phyloP scores from a whole-genome alignment of 2,888 invertebrate genomes.

The Pollenia griseotomentosa region DNA sequence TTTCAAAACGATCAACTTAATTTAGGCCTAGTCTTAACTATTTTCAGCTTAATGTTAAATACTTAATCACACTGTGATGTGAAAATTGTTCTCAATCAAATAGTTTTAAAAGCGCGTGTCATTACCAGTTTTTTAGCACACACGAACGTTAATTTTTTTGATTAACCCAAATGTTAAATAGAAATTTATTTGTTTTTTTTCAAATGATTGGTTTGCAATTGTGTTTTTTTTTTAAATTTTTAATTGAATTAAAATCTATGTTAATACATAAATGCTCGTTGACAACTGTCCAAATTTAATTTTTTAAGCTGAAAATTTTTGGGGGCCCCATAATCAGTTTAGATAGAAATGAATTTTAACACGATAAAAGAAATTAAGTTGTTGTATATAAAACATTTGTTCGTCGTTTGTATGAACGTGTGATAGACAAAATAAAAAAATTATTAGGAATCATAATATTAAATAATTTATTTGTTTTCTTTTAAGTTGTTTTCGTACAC shows the following conservation, averaged over 20 bases:
- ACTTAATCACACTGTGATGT: slow-evolving; percentile 11
- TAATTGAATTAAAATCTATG: no score
- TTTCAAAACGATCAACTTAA: no score
- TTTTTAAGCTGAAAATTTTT: no score
- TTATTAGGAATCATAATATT: slow-evolving; percentile 29
- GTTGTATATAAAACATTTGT: no score
- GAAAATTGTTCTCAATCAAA: neutral
- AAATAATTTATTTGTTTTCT: slow-evolving; percentile 10
- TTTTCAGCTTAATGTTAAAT: neutral
- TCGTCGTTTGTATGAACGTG: no score
- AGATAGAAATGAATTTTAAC: no score
- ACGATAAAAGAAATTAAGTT: no score
- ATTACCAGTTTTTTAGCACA: neutral
- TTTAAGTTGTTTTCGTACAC: neutral
- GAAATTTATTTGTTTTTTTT: neutral
- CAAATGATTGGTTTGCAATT: no score
- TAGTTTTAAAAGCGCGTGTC: slow-evolving; percentile 16
- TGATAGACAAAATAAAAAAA: neutral
- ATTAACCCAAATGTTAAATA: neutral
- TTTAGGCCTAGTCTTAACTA: neutral
- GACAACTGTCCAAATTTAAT: no score
- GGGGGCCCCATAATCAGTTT: no score
- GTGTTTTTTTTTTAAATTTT: no score
- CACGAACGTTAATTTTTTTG: neutral
- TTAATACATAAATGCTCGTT: no score